Evolutionary conservation across 2,113 vertebrate species (phyloP).

Genomic region (Oplegnathus fasciatus): DNA sequence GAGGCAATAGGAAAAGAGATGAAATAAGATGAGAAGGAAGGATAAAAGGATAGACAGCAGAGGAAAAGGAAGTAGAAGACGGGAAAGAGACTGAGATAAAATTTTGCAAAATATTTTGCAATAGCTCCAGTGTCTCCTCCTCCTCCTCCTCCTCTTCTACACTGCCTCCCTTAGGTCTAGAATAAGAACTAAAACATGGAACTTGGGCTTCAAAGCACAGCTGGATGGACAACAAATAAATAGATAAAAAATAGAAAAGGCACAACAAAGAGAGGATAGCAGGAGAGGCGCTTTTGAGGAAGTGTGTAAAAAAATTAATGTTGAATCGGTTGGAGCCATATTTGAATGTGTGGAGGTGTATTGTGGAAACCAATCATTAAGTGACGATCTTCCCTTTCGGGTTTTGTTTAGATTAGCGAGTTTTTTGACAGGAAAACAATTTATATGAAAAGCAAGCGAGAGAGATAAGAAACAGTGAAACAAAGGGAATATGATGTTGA

Average conservation of each 20-base stretch:
- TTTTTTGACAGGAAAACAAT: not conserved
- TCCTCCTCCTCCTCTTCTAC: not conserved
- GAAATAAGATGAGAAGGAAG: not conserved
- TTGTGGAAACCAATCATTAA: not conserved
- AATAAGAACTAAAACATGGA: constrained; percentile 16
- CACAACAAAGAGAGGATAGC: constrained; percentile 19
- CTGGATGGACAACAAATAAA: constrained; percentile 23
- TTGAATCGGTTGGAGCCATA: not conserved
- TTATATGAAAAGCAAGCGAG: not conserved
- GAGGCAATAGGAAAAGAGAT: not conserved
- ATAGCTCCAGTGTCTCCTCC: not conserved
- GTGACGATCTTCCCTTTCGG: not conserved
- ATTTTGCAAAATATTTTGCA: not conserved
- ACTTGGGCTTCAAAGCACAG: constrained; percentile 38
- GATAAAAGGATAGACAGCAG: not conserved
- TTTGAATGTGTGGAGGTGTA: not conserved
- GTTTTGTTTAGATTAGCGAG: not conserved
- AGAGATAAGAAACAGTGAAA: not conserved
- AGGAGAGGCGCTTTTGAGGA: constrained; percentile 14
- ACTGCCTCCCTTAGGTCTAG: not conserved
- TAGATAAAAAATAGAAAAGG: constrained; percentile 27
- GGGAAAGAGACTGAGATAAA: not conserved
- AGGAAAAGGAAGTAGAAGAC: not conserved
- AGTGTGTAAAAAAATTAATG: constrained; percentile 6
- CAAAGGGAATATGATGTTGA: not conserved